These are phyloP conservation scores for Threskiornis aethiopicus DNA, from an alignment of 2,797 vertebrate species.

Conservation along the genomic window DNA sequence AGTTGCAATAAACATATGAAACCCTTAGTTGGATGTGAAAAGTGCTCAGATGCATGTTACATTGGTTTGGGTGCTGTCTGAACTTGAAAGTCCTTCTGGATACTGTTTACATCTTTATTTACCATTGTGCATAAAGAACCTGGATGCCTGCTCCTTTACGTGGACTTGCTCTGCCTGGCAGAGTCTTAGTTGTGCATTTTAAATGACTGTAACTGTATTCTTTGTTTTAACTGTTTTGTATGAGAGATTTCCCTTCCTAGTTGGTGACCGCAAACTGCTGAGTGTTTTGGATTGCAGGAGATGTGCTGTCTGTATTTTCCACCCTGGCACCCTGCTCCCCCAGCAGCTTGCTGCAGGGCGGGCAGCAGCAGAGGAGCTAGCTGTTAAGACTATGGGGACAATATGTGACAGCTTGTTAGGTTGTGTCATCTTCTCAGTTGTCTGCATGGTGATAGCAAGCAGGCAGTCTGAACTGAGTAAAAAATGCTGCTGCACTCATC, in stretches of 20 bases:
- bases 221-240: neutral
- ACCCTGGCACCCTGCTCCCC: neutral
- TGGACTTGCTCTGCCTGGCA: neutral
- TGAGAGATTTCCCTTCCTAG: neutral
- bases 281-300: neutral
- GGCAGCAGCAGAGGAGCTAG: neutral
- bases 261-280: rapidly evolving
- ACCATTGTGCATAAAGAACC: neutral
- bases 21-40: neutral
- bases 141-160: neutral
- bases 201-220: neutral
- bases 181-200: neutral
- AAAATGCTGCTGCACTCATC: neutral
- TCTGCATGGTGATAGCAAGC: neutral
- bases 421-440: neutral
- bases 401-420: neutral
- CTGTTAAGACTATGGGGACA: neutral
- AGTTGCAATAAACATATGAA: neutral
- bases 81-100: neutral
- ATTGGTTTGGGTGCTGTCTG: neutral
- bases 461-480: neutral
- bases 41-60: neutral
- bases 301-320: neutral
- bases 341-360: neutral
- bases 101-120: neutral